Evolutionary conservation across 2,888 invertebrate species (phyloP).

Genomic region (Stenodera caucasica): DNA sequence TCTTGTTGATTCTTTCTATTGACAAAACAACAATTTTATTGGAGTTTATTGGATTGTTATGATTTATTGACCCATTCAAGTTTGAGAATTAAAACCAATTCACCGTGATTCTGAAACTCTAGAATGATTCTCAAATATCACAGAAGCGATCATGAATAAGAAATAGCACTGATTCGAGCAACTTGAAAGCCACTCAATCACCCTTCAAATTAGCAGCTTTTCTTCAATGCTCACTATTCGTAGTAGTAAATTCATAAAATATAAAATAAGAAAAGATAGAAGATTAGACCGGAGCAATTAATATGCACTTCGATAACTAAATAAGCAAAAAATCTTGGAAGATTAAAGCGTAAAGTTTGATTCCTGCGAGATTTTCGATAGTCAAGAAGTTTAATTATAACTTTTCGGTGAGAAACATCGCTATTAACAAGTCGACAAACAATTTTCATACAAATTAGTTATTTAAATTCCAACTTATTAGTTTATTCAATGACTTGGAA

Average conservation of each 20-base stretch:
- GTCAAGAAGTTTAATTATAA: background rate
- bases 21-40: background rate
- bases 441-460: conserved; percentile 18
- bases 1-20: conserved; percentile 3
- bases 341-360: no score
- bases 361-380: no score
- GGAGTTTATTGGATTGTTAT: background rate
- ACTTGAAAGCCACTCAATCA: no score
- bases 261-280: conserved; percentile 17
- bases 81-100: no score
- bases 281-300: no score
- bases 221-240: conserved; percentile 24
- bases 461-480: conserved; percentile 12
- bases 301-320: no score
- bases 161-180: no score
- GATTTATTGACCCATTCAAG: no score
- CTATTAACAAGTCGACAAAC: background rate
- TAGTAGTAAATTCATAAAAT: conserved; percentile 23
- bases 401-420: background rate
- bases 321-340: no score
- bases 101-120: no score
- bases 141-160: no score
- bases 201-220: conserved; percentile 22
- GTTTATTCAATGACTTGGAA: background rate
- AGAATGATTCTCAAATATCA: no score